Conservation (phyloP, 2,797 vertebrate genomes). For the Melanotaenia maccullochi region DNA sequence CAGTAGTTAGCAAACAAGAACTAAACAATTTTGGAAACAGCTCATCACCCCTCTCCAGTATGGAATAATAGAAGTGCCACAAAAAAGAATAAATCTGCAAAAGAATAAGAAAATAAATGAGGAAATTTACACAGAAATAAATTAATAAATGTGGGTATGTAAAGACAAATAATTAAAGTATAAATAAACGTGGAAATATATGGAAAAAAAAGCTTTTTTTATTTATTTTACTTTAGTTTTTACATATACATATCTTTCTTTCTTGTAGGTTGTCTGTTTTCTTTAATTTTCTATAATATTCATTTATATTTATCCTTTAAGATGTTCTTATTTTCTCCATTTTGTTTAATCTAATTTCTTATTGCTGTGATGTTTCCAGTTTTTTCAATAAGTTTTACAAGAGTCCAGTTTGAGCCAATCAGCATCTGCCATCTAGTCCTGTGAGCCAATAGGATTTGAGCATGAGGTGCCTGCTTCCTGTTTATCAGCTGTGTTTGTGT, state of each 20-base stretch:
- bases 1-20: constrained; percentile 38
- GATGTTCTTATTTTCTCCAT: not conserved
- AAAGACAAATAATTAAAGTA: not conserved
- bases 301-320: not conserved
- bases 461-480: not conserved
- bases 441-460: not conserved
- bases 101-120: constrained; percentile 3
- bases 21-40: constrained; percentile 35
- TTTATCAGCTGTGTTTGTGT: not conserved
- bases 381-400: not conserved
- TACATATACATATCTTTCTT: not conserved
- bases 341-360: not conserved
- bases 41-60: constrained; percentile 24
- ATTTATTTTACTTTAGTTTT: not conserved
- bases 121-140: constrained; percentile 1
- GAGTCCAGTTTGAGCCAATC: not conserved
- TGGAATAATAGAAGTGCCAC: constrained; percentile 3
- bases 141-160: not conserved
- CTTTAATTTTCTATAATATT: not conserved
- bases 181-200: not conserved
- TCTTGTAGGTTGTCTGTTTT: not conserved
- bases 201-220: not conserved
- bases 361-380: not conserved
- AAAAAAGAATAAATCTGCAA: not conserved
- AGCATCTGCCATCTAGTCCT: not conserved